Evolutionary conservation across 2,797 vertebrate species (phyloP), one percentile per base, ranked within the genome.

Genomic region (Amblyopsis hoosieri): DNA sequence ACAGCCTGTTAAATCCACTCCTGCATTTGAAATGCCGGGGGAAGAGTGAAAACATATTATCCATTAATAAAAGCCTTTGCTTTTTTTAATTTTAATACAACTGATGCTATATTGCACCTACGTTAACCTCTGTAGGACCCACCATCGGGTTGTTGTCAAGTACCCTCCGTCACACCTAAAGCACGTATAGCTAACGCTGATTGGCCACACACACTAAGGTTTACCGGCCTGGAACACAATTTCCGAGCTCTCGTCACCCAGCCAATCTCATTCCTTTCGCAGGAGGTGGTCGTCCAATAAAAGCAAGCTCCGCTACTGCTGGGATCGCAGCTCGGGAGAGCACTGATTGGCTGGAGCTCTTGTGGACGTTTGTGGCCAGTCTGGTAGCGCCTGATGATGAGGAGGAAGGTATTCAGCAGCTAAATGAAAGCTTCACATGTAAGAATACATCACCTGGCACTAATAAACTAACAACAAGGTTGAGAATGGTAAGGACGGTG

Each of bases 341-440:
- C 71, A 13, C 66, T 0, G 85, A 88, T 61, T 91, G 89, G 89
- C 1, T 88, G 81, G 82, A 75, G 56, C 59, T 80, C 67, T 48
- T 86, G 0, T 91, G 88, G 88, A 60, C 46, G 0, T 86, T 89
- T 49, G 76, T 70, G 0, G 60, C 60, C 54, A 71, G 79, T 54
- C 49, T 91, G 74, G 79, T 91, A 0, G 89, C 89, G 12, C 89
- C 89, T 0, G 88, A 91, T 60, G 84, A 87, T 3, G 88, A 87
- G 42, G 87, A 86, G 85, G 88, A 90, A 90, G 89, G 88, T 90
- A 89, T 90, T 91, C 88, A 89, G 53, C 88, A 62, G 79, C 81
- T 89, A 80, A 89, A 82, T 57, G 84, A 91, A 75, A 73, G 79
- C 64, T 46, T 89, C 77, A 87, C 89, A 89, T 81, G 89, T 90